These are phyloP conservation scores for Acrocephalus kingi DNA, from an alignment of 2,113 vertebrate species.

Conservation along the genomic window DNA sequence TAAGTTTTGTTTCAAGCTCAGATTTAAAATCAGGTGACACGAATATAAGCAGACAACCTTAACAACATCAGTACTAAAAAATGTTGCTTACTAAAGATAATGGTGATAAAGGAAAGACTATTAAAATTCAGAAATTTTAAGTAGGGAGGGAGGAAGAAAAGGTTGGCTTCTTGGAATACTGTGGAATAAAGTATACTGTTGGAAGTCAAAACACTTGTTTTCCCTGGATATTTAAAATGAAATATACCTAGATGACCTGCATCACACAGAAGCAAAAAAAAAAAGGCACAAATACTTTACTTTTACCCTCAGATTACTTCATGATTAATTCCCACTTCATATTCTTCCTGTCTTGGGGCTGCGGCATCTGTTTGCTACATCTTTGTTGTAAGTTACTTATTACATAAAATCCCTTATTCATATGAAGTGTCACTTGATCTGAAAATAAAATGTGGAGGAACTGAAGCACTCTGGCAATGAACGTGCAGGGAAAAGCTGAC, in stretches of 20 bases:
- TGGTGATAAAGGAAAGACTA: not conserved
- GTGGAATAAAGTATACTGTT: not conserved
- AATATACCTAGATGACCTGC: not conserved
- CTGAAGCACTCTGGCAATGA: not conserved
- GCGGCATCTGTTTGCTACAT: not conserved
- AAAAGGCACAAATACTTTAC: not conserved
- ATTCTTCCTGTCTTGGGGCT: not conserved
- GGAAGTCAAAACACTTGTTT: not conserved
- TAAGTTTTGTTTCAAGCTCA: not conserved
- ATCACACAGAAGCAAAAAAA: not conserved
- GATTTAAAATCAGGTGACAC: not conserved
- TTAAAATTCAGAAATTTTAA: not conserved
- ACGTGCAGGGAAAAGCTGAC: constrained; percentile 70
- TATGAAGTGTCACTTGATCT: not conserved
- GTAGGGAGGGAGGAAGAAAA: not conserved
- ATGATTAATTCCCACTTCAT: not conserved
- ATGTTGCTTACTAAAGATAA: not conserved
- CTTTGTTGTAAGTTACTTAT: not conserved
- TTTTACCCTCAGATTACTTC: not conserved
- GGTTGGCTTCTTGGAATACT: not conserved
- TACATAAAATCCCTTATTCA: not conserved
- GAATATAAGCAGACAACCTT: not conserved
- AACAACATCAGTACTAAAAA: not conserved
- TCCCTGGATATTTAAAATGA: not conserved
- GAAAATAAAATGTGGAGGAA: not conserved